A percentile compares a stretch with the other conserved stretches of the same genome.
Conservation (phyloP, 2,113 vertebrate species). For the Silurus meridionalis region DNA sequence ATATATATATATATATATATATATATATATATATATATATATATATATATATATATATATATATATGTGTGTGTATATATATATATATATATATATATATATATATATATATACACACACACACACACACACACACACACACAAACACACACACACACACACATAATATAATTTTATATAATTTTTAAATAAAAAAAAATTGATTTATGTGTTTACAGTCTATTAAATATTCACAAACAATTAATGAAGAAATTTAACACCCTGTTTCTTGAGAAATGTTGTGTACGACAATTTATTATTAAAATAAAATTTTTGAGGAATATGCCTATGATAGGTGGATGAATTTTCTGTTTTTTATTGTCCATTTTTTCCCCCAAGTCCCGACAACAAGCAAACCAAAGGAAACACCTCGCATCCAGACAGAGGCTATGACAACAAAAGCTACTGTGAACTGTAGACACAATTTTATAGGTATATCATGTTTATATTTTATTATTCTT, state of each 20-base stretch:
- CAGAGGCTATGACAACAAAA: neutral
- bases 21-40: no score
- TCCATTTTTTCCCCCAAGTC: neutral
- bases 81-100: no score
- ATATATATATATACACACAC: no score
- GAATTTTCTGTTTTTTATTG: neutral
- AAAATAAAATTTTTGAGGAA: no score
- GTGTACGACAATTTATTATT: neutral
- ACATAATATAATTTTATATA: no score
- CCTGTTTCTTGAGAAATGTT: neutral
- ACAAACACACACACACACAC: no score
- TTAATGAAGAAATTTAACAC: neutral
- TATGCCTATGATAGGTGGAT: neutral
- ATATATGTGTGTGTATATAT: no score
- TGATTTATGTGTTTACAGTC: neutral
- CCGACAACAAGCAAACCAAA: neutral
- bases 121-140: no score
- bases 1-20: no score
- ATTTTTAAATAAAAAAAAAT: neutral
- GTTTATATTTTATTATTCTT: neutral
- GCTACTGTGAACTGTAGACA: neutral
- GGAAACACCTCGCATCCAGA: neutral
- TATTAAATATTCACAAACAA: neutral
- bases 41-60: no score
- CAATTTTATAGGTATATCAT: neutral